phyloP scores from a whole-genome alignment of 2,888 invertebrate species.

The Agriotes lineatus region DNA sequence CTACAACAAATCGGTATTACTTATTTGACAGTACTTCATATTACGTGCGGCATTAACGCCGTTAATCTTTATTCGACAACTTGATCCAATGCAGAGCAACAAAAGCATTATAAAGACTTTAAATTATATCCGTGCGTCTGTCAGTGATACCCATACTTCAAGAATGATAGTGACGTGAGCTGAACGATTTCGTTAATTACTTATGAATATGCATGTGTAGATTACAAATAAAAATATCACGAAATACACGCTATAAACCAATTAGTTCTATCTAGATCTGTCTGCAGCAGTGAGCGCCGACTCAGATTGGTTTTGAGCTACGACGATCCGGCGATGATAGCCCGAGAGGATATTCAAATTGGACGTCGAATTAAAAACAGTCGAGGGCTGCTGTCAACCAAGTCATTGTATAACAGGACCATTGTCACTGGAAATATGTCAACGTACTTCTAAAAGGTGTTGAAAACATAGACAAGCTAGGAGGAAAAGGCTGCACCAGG shows the following conservation, averaged over 20 bases:
- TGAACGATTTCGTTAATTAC: constrained; percentile 53
- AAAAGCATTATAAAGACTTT: constrained; percentile 27
- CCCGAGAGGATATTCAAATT: constrained; percentile 40
- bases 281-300: constrained; percentile 49
- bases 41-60: constrained; percentile 25
- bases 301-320: constrained; percentile 33
- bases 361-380: constrained; percentile 35
- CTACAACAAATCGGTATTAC: constrained; percentile 10
- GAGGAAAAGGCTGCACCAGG: too few species aligned
- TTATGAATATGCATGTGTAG: constrained; percentile 55
- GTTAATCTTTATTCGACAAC: constrained; percentile 45
- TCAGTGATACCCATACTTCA: constrained; percentile 36
- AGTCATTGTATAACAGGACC: background rate
- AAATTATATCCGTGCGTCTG: constrained; percentile 41
- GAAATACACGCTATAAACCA: constrained; percentile 56
- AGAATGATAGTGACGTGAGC: constrained; percentile 43
- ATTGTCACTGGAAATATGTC: background rate
- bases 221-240: constrained; percentile 57
- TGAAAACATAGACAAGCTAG: too few species aligned
- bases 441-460: background rate
- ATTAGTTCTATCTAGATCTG: constrained; percentile 56
- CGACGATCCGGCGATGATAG: constrained; percentile 16
- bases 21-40: constrained; percentile 18
- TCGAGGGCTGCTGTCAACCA: constrained; percentile 11
- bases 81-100: constrained; percentile 42